Percentiles rank a stretch among this genome's conserved stretches.
phyloP scores from a whole-genome alignment of 2,797 vertebrate species.

The Avahi laniger region DNA sequence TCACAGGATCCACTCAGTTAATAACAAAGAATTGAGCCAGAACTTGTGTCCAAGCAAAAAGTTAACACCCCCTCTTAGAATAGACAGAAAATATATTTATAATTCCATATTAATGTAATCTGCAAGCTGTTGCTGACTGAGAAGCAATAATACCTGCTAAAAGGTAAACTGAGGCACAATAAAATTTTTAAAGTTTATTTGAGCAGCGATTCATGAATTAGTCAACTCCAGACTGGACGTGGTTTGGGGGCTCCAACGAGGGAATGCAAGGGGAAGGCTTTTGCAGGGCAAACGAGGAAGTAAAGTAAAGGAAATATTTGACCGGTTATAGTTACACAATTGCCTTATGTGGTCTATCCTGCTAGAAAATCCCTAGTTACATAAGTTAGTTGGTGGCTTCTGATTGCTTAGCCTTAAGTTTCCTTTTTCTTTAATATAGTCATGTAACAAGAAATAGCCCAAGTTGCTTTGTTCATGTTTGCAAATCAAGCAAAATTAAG shows the following conservation, averaged over 20 bases:
- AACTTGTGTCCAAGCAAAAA: background rate
- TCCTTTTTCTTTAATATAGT: background rate
- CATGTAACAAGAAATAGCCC: background rate
- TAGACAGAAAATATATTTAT: background rate
- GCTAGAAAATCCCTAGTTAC: background rate
- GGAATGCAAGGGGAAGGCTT: background rate
- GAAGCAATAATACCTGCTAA: background rate
- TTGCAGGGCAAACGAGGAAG: background rate
- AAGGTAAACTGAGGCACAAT: background rate
- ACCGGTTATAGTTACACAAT: background rate
- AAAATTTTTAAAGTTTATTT: background rate
- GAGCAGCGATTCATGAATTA: background rate
- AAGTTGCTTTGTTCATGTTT: background rate
- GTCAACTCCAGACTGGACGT: background rate
- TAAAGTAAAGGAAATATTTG: background rate
- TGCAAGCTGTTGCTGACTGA: background rate
- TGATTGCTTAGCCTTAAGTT: background rate
- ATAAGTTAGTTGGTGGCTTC: background rate
- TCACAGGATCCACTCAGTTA: background rate
- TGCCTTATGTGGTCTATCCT: background rate
- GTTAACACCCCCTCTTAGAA: background rate
- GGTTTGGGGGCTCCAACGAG: background rate
- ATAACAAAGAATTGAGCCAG: background rate
- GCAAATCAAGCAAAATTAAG: background rate
- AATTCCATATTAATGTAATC: background rate